Conservation (phyloP, 2,888 invertebrate genomes). For the Mesochorus sp. region DNA sequence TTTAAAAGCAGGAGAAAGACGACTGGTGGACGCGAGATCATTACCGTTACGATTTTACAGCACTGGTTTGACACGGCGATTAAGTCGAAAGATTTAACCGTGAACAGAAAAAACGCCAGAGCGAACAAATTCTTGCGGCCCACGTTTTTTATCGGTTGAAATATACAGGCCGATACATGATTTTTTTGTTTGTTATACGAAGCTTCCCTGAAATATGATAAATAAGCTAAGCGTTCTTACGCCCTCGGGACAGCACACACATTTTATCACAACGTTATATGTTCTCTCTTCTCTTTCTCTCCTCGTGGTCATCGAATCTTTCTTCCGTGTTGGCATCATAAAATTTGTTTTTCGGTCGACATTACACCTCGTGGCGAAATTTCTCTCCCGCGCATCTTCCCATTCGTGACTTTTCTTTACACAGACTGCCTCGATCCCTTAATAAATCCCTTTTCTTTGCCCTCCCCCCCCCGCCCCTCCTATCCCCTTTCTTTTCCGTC, state of each 20-base stretch:
- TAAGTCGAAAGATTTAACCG: constrained; percentile 80
- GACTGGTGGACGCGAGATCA: background rate
- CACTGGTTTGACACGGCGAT: constrained; percentile 80
- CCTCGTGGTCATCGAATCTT: background rate
- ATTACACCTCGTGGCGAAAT: constrained; percentile 37
- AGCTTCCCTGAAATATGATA: constrained; percentile 67
- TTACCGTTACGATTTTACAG: constrained; percentile 73
- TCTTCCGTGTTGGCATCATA: constrained; percentile 33
- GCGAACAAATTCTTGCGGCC: constrained; percentile 27
- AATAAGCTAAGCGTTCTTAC: constrained; percentile 64
- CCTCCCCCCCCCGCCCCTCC: background rate
- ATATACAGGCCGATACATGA: background rate
- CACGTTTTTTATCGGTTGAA: constrained; percentile 13
- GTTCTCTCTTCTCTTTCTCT: background rate
- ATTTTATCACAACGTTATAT: constrained; percentile 47
- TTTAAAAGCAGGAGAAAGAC: background rate
- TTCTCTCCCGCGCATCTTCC: background rate
- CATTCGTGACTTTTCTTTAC: constrained; percentile 55
- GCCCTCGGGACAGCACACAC: constrained; percentile 24
- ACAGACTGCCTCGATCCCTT: constrained; percentile 4
- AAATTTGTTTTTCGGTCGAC: constrained; percentile 44
- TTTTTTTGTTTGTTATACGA: constrained; percentile 41
- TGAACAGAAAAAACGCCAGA: constrained; percentile 42
- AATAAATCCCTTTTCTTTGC: constrained; percentile 36
- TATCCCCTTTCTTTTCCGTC: background rate